These are phyloP conservation scores for Pocota personata DNA, from an alignment of 2,888 invertebrate genomes.

Conservation along the genomic window DNA sequence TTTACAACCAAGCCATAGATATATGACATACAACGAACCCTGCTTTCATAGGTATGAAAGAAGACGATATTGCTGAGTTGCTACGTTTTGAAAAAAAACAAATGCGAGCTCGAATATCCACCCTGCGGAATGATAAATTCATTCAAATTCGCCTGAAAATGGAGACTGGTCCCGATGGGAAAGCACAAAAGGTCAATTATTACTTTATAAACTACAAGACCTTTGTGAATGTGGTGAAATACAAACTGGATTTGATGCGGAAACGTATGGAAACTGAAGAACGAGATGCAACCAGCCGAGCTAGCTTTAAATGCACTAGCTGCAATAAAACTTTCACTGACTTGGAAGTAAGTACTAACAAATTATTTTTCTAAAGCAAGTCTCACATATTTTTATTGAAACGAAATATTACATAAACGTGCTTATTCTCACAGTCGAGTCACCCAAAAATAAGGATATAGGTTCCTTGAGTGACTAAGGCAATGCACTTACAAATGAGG, in stretches of 20 bases:
- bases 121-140: constrained; percentile 95
- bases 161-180: constrained; percentile 97
- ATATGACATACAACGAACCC: not conserved
- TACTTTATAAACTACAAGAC: constrained; percentile 99
- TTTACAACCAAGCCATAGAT: not conserved
- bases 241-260: constrained; percentile 97
- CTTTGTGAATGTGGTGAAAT: constrained; percentile 98
- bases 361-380: not conserved
- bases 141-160: constrained; percentile 95
- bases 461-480: too few species aligned
- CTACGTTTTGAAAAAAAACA: constrained; percentile 97
- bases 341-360: constrained; percentile 87
- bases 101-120: constrained; percentile 93
- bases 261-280: constrained; percentile 98
- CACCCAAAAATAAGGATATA: too few species aligned
- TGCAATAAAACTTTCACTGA: constrained; percentile 98
- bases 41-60: constrained; percentile 89
- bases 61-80: constrained; percentile 94
- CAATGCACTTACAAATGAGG: too few species aligned
- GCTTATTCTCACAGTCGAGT: too few species aligned
- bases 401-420: too few species aligned
- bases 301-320: constrained; percentile 96
- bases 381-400: too few species aligned
- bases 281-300: constrained; percentile 95
- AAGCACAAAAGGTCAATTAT: constrained; percentile 97